Percentiles rank a stretch among this genome's conserved stretches.
Conservation (phyloP, 1,140 invertebrate genomes). For the Oreohelix idahoensis region DNA sequence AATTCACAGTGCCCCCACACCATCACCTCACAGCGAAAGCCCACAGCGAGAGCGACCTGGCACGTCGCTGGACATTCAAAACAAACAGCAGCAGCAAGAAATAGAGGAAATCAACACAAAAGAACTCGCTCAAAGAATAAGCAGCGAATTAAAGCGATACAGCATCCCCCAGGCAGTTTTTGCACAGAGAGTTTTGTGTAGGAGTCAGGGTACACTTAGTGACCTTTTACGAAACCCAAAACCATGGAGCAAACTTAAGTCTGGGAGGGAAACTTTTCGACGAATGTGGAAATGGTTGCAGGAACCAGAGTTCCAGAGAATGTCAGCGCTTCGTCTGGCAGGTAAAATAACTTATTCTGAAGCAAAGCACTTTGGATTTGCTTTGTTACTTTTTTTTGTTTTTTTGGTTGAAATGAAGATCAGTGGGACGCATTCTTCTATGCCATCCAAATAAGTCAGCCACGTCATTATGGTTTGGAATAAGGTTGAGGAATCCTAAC, state of each 20-base stretch:
- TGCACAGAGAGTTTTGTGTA: constrained; percentile 96
- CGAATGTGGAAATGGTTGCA: constrained; percentile 99
- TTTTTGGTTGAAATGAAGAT: no score
- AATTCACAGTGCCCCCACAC: constrained; percentile 70
- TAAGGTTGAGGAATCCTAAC: no score
- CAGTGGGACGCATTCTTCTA: no score
- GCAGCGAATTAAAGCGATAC: constrained; percentile 98
- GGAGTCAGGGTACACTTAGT: constrained; percentile 97
- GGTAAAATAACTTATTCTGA: constrained; percentile 78
- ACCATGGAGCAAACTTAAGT: constrained; percentile 99
- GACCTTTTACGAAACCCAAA: constrained; percentile 98
- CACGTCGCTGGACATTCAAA: constrained; percentile 55
- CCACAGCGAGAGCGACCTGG: constrained; percentile 60
- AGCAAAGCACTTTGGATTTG: neutral
- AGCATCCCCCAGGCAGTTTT: constrained; percentile 99
- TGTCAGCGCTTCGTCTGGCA: constrained; percentile 98
- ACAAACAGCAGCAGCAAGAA: constrained; percentile 73
- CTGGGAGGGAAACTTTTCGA: constrained; percentile 98
- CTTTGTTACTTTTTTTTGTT: no score
- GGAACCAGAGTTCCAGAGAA: constrained; percentile 99
- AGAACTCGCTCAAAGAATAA: constrained; percentile 97
- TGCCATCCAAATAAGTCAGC: no score
- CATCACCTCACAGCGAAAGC: constrained; percentile 69
- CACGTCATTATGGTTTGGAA: no score
- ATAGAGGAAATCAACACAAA: constrained; percentile 99